Evolutionary conservation across 2,888 invertebrate species (phyloP), one percentile per base, ranked within the genome.

Genomic region (Leucophora obtusa): DNA sequence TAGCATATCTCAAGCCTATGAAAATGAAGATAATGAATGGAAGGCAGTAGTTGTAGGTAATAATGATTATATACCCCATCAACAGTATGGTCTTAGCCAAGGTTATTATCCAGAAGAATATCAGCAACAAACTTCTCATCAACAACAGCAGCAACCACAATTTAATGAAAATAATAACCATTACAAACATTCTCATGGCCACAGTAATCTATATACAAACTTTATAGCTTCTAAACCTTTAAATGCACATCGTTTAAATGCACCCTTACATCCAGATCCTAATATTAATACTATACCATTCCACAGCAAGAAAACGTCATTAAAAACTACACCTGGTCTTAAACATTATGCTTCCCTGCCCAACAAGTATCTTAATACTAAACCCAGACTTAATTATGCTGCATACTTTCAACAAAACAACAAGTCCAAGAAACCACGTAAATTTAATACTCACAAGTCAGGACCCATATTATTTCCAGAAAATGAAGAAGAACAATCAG

Each of bases 251-350:
- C 80, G 76, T 7, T 71, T 43, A n/a, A 56, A 74, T 0, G 1
- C 66, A 5, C 71, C 58, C 11, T 83, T 84, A 0, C 87, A 87
- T 47, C 86, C 87, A 1, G 91, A 89, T 69, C 82, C 84, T 11
- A 84, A 81, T 17, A 83, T 82, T 15, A 89, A 88, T 76, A 84
- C 86, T 71, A 85, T 87, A 78, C 84, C 82, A 82, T 89, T 70
- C 84, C 88, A 82, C 83, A 89, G 60, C 85, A 89, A 83, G 87
- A 91, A 84, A 87, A 90, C 85, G 60, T 70, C 83, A 70, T 89
- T 91, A 1, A 86, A 87, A 18, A 90, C 90, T 10, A 79, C 82
- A 0, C 92, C 92, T 0, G 92, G 92, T 1, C 86, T 92, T 21
- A 91, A 91, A 79, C 90, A 91, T 84, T 92, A 88, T 83, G 87